Evolutionary conservation across 2,113 vertebrate species (phyloP).

Genomic region (Periophthalmus modestus): DNA sequence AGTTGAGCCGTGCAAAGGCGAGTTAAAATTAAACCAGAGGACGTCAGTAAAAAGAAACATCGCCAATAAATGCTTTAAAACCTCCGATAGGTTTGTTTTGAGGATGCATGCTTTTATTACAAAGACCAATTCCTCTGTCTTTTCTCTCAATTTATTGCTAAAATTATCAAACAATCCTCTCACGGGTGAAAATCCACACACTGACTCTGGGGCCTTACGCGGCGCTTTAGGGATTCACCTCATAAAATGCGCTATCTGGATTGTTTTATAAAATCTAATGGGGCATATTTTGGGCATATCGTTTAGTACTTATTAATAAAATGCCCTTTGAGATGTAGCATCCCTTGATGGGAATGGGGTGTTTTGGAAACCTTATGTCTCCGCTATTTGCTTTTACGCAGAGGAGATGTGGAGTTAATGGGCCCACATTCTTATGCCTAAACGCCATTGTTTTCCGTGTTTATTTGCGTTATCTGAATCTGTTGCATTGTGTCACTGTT

Average conservation of each 20-base stretch:
- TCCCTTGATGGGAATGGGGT: slow-evolving; percentile 10
- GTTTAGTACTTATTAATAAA: slow-evolving; percentile 4
- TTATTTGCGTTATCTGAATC: slow-evolving; percentile 71
- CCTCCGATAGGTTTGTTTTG: too few relatives aligned
- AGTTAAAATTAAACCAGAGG: background rate
- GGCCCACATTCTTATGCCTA: slow-evolving; percentile 54
- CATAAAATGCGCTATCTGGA: background rate
- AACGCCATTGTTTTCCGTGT: slow-evolving; percentile 63
- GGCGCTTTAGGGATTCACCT: background rate
- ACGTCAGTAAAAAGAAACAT: background rate
- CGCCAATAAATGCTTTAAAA: background rate
- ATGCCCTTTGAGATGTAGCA: background rate
- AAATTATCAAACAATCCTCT: background rate
- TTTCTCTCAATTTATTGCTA: background rate
- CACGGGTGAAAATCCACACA: background rate
- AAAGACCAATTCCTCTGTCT: background rate
- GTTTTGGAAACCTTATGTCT: slow-evolving; percentile 17
- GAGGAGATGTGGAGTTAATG: slow-evolving; percentile 20
- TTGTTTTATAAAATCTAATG: background rate
- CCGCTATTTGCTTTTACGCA: slow-evolving; percentile 25
- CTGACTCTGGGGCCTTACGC: background rate
- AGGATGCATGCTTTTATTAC: background rate
- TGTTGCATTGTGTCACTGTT: slow-evolving; percentile 56
- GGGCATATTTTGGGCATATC: slow-evolving; percentile 1
- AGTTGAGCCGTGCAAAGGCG: background rate